Evolutionary conservation across 2,113 vertebrate genomes (phyloP), one percentile per base, ranked within the genome.

Genomic region (Papio anubis): DNA sequence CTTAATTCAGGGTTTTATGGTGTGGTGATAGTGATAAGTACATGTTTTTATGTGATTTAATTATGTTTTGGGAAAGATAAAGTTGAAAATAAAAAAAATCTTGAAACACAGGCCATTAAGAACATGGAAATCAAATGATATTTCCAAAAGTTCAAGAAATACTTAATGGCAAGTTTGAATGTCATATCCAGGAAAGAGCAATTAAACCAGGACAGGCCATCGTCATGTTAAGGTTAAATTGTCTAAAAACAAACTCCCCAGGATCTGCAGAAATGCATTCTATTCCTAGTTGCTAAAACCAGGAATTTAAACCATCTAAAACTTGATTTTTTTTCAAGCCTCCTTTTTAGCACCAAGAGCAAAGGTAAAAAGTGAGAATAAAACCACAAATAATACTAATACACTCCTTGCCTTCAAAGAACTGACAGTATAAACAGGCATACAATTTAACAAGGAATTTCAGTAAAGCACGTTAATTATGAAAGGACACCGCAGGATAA

Each of bases 51-150:
- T 83, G 25, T 88, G 76, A 95, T 61, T 40, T 70, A 75, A 91
- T 88, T 83, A 88, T 84, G 11, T 23, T 80, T 97, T 88, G 2
- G 27, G 79, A 97, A 81, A 88, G 21, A 85, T 27, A 68, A 93
- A 96, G 61, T 87, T 82, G 5, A 88, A 88, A 96, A 64, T 75
- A 18, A 55, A 80, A 80, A 48, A 76, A 72, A 38, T 88, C 3
- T 94, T 73, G 13, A 93, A 10, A 82, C 40, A 6, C 8, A 93
- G 30, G 6, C 86, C 21, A 57, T 90, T 80, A 55, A 95, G 82
- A 96, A 73, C 5, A 75, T 84, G 40, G 40, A 6, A 38, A 90
- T 96, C 85, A 86, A 92, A 59, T 88, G 38, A 5, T 82, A 7
- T 55, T 94, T 88, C 55, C 8, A 61, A 94, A 92, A 92, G 12